Evolutionary conservation across 2,888 invertebrate genomes (phyloP), one percentile per base, ranked within the genome.

Genomic region (Drosophila kambysellisi): DNA sequence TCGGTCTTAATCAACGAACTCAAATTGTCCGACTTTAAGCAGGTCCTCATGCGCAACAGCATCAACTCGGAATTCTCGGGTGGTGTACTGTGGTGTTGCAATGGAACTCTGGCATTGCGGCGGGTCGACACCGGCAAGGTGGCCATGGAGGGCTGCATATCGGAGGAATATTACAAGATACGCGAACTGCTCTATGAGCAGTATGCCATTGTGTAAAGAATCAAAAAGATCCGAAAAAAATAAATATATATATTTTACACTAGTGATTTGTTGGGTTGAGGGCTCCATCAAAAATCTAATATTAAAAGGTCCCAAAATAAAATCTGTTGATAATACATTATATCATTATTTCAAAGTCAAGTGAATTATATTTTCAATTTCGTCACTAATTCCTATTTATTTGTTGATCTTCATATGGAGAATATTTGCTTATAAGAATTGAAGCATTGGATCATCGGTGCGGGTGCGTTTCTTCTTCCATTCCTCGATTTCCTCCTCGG

Each of bases 141-240:
- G 46, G 96, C 98, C 41, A 94, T 99, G 70, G 99, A 99, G 94
- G 99, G 99, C 0, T 97, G 97, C 66, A 94, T 99, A 0, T 97
- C 98, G 9, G 98, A 98, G 88, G 99, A 99, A 82, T 99, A 98
- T 93, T 99, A 97, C 93, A 96, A 95, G 94, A 97, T 99, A 54
- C 95, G 99, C 67, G 97, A 98, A 84, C 94, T 99, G 43, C 94
- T 99, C 37, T 99, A 99, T 92, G 97, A 97, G 77, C 99, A 99
- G 92, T 99, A 99, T 93, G 99, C 99, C 67, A 98, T 99, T 91
- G 96, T 99, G 62, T 99, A 95, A 94, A 25, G 2, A 65, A 54
- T 62, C 57, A 67, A 68, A 51, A n/a, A 29, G 39, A 73, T 7
- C 57, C 57, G 56, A 65, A 57, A 67, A 20, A 39, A 29, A 25